phyloP scores from a whole-genome alignment of 2,888 invertebrate genomes.

The Atethmia centrago region DNA sequence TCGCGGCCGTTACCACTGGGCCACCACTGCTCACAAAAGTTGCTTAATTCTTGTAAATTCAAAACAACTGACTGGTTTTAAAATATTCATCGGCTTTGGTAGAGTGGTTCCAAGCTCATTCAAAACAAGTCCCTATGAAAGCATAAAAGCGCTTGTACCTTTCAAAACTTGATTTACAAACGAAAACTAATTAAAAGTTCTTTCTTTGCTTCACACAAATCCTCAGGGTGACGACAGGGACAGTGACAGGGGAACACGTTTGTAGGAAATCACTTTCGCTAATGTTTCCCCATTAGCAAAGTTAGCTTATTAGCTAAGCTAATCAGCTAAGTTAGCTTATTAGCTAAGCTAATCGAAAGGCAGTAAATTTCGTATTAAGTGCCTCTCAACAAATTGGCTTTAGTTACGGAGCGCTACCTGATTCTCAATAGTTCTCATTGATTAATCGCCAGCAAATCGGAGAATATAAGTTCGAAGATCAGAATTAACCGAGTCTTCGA shows the following conservation, averaged over 20 bases:
- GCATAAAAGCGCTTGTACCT: slow-evolving; percentile 31
- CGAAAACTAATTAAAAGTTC: slow-evolving; percentile 64
- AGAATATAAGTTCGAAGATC: background rate
- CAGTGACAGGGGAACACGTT: slow-evolving; percentile 43
- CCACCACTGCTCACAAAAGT: too few relatives aligned
- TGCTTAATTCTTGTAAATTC: slow-evolving; percentile 9
- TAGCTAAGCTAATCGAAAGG: too few relatives aligned
- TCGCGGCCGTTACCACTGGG: too few relatives aligned
- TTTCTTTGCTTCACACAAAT: slow-evolving; percentile 57
- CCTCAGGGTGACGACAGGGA: slow-evolving; percentile 41
- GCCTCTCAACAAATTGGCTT: slow-evolving; percentile 31
- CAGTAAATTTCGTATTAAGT: slow-evolving; percentile 43
- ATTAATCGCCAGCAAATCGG: background rate
- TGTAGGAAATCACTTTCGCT: slow-evolving; percentile 53
- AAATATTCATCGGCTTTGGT: slow-evolving; percentile 44
- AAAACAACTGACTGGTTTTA: slow-evolving; percentile 18
- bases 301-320: too few relatives aligned
- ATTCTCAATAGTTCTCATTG: slow-evolving; percentile 1
- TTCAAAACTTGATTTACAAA: slow-evolving; percentile 53
- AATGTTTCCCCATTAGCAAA: slow-evolving; percentile 56
- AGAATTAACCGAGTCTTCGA: too few relatives aligned
- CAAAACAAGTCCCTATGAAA: slow-evolving; percentile 38
- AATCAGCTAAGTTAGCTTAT: too few relatives aligned
- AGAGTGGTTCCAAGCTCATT: slow-evolving; percentile 12
- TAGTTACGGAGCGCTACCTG: background rate